Base-by-base conservation (phyloP, 2,113 vertebrate species). In the Nesogale talazaci region DNA sequence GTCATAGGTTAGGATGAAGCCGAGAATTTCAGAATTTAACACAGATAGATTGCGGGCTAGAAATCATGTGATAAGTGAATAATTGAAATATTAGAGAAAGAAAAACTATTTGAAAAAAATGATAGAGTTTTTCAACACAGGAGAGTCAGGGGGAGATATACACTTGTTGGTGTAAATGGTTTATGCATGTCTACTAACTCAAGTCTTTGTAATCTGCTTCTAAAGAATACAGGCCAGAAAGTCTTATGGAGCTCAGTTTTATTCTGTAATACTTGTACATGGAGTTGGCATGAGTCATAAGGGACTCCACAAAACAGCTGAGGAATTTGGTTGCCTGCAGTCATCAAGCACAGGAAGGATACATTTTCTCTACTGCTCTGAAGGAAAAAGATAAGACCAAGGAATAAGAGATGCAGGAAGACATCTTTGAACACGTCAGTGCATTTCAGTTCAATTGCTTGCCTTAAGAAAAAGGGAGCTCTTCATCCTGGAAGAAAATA, bases 11-110 rank as follows among this genome's bases (percentile, higher is more conserved):
- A 34, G 14, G 29, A 74, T 42, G 40, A 40, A 86, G 11, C 11
- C 65, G 23, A 93, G 27, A 74, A 79, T 63, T 83, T 76, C 22
- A 91, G 81, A 40, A 90, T 38, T 85, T 56, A 61, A 86, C 23
- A 22, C 56, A 3, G 17, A 22, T 25, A 16, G 22, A 29, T 78
- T 88, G 16, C 25, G 20, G 1, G 67, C 36, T 88, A 6, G 46
- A 3, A 27, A 83, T 20, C 17, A 67, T n/a, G 12, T 1, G 20
- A 72, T 29, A 70, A 93, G 77, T 57, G 22, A 80, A 38, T 91
- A 8, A 8, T 77, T 87, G 61, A 83, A 87, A 92, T 86, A 85
- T 3, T 57, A 70, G 6, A 85, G 11, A 81, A 63, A 22, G 29
- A 14, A 65, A 92, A 19, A 83, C 63, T 83, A 59, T 72, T 38